Evolutionary conservation across 2,888 invertebrate species (phyloP), one percentile per base, ranked within the genome.

Genomic region (Ophion costatus): DNA sequence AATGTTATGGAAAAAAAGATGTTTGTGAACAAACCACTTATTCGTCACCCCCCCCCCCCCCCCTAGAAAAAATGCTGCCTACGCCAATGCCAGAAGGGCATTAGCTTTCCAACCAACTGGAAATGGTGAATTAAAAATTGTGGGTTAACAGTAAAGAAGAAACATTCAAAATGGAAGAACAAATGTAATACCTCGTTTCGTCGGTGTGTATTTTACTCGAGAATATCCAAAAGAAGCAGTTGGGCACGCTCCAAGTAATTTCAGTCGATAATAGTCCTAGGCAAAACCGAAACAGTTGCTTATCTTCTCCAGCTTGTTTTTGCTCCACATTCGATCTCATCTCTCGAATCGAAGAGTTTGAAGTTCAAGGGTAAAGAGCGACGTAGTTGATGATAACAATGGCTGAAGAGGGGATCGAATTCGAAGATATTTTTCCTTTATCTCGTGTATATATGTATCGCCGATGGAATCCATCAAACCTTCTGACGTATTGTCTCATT

Each of bases 401-500:
- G 29, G 56, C n/a, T 0, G 6, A 29, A n/a, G 56, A 56, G 11
- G n/a, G 57, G 9, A 9, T 9, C 7, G 29, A 38, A 20, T n/a
- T 20, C 33, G 17, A 57, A 33, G 5, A 33, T 51, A 6, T 11
- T 59, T 38, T 73, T 70, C 56, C 38, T 59, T 38, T 14, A 38
- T 22, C 22, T 3, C 38, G n/a, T 5, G 14, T 33, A n/a, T 29
- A 33, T 33, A 56, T 33, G 59, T 59, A 59, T 59, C 3, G 20
- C 59, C 20, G 59, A 33, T 14, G 22, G 38, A 38, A 59, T 73
- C 20, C 22, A 29, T 38, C 17, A 14, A 14, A 17, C 5, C 51
- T 51, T 51, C n/a, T 61, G 11, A 22, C 45, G 42, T 69, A 24
- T 83, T 86, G 70, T 88, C 80, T 85, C 82, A 61, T 87, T 85